Conservation (phyloP, 92 coral and sea anemone species). For the Epizoanthus ramosus region DNA sequence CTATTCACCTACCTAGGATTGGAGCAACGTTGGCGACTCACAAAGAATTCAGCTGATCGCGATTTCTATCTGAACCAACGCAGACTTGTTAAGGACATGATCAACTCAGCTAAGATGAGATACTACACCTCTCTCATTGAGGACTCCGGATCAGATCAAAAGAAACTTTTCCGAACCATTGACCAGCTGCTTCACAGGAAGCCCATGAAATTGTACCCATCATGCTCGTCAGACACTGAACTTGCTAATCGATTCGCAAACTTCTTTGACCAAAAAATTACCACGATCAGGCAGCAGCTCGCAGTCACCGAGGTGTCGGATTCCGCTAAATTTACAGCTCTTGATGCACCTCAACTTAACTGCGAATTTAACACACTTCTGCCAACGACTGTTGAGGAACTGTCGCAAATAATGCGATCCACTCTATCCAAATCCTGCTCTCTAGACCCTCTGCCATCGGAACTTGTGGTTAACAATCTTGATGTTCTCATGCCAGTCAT, state of each 20-base stretch:
- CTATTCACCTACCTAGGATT: too few species aligned
- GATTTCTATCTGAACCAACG: too few species aligned
- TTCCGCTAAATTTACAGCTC: conserved; percentile 19
- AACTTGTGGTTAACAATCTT: conserved; percentile 1
- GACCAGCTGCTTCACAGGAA: conserved; percentile 54
- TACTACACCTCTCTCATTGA: too few species aligned
- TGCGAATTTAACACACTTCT: too few species aligned
- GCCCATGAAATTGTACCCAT: conserved; percentile 50
- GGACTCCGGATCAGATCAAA: conserved; percentile 40
- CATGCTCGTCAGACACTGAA: conserved; percentile 40
- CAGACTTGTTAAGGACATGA: too few species aligned
- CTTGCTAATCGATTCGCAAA: conserved; percentile 57
- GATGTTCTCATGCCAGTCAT: conserved; percentile 26
- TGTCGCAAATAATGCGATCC: too few species aligned
- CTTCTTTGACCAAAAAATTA: conserved; percentile 55
- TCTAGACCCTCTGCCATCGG: conserved; percentile 32
- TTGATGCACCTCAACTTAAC: too few species aligned
- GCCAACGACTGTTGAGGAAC: too few species aligned
- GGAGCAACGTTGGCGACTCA: too few species aligned
- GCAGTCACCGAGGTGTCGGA: too few species aligned
- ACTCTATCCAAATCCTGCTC: conserved; percentile 35
- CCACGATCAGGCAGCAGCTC: conserved; percentile 41
- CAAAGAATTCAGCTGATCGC: too few species aligned
- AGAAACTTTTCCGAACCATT: conserved; percentile 45
- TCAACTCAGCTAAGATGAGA: too few species aligned